Base-by-base conservation (phyloP, 2,888 invertebrate genomes). In the Meloe dianella region DNA sequence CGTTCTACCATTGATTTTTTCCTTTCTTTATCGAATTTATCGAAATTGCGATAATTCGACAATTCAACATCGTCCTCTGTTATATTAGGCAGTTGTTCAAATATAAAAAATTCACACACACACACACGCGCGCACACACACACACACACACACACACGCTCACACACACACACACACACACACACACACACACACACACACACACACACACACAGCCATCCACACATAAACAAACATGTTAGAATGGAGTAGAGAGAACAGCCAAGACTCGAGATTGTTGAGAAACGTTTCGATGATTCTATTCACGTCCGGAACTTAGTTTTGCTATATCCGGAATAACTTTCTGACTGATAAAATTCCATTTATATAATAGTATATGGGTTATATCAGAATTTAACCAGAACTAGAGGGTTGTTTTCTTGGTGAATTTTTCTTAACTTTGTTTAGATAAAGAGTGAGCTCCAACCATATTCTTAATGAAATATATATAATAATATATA, bases 301-400 rank as follows among this genome's bases (percentile, higher is more conserved):
- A 54, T 54, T 54, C 54, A 54, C 54, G 54, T 54, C 54, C 54
- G 54, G 54, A 54, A 54, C 54, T 54, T 54, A 54, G 54, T 54
- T 54, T 54, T 54, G 54, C 54, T 20, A 54, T 54, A 54, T 54
- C 54, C 54, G 54, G 54, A 54, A 54, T 54, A 54, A 54, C 54
- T 54, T 54, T 54, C 54, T 24, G 54, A 54, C 54, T 54, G 54
- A 54, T 24, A 24, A 54, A 54, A 54, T 54, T 54, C 54, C 54
- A 54, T 54, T 54, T 54, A 54, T 54, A 54, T 54, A 24, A 24
- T 54, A 54, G 14, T 54, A 54, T 54, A 54, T 20, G 47, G 47
- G 47, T 47, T 47, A 54, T 54, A 54, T 24, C 54, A 54, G 24
- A 24, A 5, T 24, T 54, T 22, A 24, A 54, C 24, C 12, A 47